Evolutionary conservation across 2,888 invertebrate genomes (phyloP), one percentile per base, ranked within the genome.

Genomic region (Bimastos eiseni): DNA sequence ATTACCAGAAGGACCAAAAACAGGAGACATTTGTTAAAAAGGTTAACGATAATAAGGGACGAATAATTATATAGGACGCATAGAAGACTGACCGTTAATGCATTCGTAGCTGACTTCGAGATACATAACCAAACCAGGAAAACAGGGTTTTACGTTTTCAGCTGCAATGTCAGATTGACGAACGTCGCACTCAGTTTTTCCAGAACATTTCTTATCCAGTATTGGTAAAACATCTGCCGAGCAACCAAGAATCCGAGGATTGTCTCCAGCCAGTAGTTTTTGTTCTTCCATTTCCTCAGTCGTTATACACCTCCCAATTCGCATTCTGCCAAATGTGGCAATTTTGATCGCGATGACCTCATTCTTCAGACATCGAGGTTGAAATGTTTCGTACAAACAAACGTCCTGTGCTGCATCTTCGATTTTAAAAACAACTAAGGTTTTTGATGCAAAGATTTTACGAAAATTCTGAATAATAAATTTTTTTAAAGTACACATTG

Each of bases 131-230:
- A 90, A 41, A 34, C 70, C 83, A 41, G 21, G 37, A 36, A 83
- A n/a, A 34, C 90, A 90, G 70, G 89, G 49, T 44, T 41, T 89
- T 19, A 88, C n/a, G 30, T 38, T 33, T 41, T 41, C 37, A 34
- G 37, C n/a, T 21, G 17, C 83, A 33, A 33, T 36, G n/a, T 90
- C 89, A 89, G 33, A 36, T 37, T 24, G 83, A 19, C 41, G 37
- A 24, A 90, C 55, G 33, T 89, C 89, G 89, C 90, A 90, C 30
- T 83, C 44, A 11, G 89, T 36, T 34, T 44, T 70, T 44, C 89
- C 89, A 0, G 90, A 89, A 90, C 91, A 91, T 44, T 91, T 90
- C n/a, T 44, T 8, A n/a, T 90, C 90, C 30, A 90, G n/a, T n/a
- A 90, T 36, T 33, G 41, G 11, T 19, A 89, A 37, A 19, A 91